Base-by-base conservation (phyloP, 2,888 invertebrate genomes). In the Eudasyphora cyanicolor region DNA sequence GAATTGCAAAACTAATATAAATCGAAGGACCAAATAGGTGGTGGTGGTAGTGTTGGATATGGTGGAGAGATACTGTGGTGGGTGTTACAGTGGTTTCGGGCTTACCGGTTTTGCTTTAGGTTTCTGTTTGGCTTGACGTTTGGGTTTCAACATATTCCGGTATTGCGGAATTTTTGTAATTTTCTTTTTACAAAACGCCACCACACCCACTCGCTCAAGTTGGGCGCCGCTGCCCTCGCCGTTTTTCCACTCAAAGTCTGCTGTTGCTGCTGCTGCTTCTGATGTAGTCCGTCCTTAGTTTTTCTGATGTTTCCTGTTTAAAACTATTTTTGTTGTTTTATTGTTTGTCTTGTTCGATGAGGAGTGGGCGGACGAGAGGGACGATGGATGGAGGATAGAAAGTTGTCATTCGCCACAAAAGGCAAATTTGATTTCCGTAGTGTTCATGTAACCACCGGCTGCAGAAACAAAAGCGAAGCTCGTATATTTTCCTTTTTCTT, bases 101-200 rank as follows among this genome's bases (percentile, higher is more conserved):
- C 91, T 91, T 91, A 91, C 91, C 91, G 91, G 91, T 89, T 91
- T 91, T 85, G 91, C 91, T 90, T 90, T 91, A 86, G 91, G 91
- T 88, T 91, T 91, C 88, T 91, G 91, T 82, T 91, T 91, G 78
- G 90, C 88, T 87, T 90, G 90, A 85, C 91, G 91, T 89, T 91
- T 91, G 87, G 88, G 90, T 88, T 91, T 91, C 91, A 91, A 91
- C 91, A 91, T 91, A 89, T 90, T 91, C 90, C 91, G 83, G 85
- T 86, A 87, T 82, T 85, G 86, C 85, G 86, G 85, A 86, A 86
- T 87, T 86, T 86, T 86, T 67, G 79, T 79, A 81, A 77, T 85
- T 79, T 77, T 86, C 78, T 83, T 85, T 82, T 8, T 21, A 62
- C 62, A 38, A 80, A 70, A 54, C 38, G 35, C 74, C 35, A 57